Evolutionary conservation across 2,113 vertebrate species (phyloP).

Genomic region (Lates calcarifer): DNA sequence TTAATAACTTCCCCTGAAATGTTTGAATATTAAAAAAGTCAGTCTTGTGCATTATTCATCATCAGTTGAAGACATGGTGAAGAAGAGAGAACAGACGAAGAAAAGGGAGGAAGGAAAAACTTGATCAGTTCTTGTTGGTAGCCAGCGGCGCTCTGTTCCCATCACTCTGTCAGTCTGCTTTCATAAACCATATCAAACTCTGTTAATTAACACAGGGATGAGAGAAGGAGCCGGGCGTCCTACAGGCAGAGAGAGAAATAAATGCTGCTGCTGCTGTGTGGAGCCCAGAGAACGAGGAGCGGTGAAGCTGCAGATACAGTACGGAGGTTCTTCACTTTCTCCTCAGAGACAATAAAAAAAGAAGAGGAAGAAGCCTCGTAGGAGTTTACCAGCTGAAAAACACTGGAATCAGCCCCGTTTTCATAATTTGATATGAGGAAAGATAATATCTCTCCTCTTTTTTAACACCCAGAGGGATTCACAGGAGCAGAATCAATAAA

Average conservation of each 20-base stretch:
- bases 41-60: conserved; percentile 77
- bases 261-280: conserved; percentile 27
- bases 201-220: conserved; percentile 66
- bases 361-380: conserved; percentile 1
- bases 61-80: conserved; percentile 43
- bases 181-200: conserved; percentile 51
- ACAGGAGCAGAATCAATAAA: conserved; percentile 48
- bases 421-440: conserved; percentile 25
- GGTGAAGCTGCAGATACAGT: conserved; percentile 29
- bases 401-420: conserved; percentile 38
- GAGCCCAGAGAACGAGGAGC: conserved; percentile 49
- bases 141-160: conserved; percentile 52
- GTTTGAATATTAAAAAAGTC: conserved; percentile 75
- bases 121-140: conserved; percentile 50
- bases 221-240: conserved; percentile 17
- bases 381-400: conserved; percentile 28
- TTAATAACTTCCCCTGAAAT: conserved; percentile 77
- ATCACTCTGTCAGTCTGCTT: conserved; percentile 58
- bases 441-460: conserved; percentile 12
- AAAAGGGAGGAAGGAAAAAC: conserved; percentile 11
- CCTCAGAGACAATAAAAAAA: conserved; percentile 1
- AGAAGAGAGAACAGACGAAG: conserved; percentile 34
- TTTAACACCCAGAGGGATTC: conserved; percentile 31
- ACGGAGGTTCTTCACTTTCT: conserved; percentile 6
- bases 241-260: conserved; percentile 35